Evolutionary conservation across 1,140 invertebrate genomes (phyloP).

Genomic region (Drosophila pachea): DNA sequence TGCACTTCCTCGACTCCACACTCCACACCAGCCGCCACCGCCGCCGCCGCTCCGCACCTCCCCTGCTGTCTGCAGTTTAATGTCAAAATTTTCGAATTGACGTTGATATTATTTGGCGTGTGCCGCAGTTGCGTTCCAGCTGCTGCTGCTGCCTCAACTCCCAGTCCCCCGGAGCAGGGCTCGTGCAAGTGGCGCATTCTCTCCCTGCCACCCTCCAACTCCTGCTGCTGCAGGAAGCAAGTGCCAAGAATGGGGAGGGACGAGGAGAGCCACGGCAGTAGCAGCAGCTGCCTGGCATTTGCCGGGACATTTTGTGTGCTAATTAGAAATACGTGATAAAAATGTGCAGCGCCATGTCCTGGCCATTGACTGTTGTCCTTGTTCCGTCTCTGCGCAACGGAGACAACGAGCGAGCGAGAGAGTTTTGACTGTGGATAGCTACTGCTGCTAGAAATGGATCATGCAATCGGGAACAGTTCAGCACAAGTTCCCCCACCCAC

Average conservation of each 20-base stretch:
- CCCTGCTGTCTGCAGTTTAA: conserved; percentile 31
- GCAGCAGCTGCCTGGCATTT: conserved; percentile 30
- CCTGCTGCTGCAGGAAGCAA: conserved; percentile 8
- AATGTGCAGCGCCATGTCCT: conserved; percentile 37
- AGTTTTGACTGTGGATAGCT: conserved; percentile 19
- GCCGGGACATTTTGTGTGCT: conserved; percentile 58
- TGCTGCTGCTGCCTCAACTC: too few relatives aligned
- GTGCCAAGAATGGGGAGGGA: not conserved
- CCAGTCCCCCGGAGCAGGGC: conserved; percentile 5
- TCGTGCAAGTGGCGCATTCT: conserved; percentile 5
- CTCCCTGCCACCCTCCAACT: not conserved
- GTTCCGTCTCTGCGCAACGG: not conserved
- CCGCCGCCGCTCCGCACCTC: not conserved
- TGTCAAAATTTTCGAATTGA: conserved; percentile 61
- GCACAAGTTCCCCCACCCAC: too few relatives aligned
- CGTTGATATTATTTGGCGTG: conserved; percentile 60
- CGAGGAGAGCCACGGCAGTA: too few relatives aligned
- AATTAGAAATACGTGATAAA: conserved; percentile 70
- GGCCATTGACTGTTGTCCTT: conserved; percentile 33
- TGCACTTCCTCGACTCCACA: conserved; percentile 9
- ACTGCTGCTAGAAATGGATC: too few relatives aligned
- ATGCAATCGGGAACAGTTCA: too few relatives aligned
- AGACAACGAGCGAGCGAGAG: conserved; percentile 32
- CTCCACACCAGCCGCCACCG: not conserved
- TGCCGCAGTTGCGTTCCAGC: conserved; percentile 41